These are phyloP conservation scores for Parauchenoglanis punctatus DNA, from an alignment of 2,797 vertebrate genomes.

Conservation along the genomic window DNA sequence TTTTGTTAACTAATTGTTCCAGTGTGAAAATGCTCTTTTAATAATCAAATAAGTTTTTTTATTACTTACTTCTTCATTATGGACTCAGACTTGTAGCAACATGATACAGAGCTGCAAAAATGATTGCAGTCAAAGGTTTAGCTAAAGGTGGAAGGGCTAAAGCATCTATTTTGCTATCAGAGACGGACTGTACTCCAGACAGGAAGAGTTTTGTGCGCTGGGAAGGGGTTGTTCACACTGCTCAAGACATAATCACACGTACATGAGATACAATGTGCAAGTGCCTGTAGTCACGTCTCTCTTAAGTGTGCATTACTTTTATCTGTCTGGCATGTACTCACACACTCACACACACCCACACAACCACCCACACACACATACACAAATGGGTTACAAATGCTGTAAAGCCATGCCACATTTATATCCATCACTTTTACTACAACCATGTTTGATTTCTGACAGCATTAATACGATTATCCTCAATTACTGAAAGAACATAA, in stretches of 20 bases:
- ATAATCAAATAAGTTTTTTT: neutral
- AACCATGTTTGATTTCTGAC: neutral
- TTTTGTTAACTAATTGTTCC: neutral
- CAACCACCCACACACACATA: neutral
- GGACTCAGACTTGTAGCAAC: neutral
- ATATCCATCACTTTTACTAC: slow-evolving; percentile 6
- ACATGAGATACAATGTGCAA: slow-evolving; percentile 23
- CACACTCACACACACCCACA: neutral
- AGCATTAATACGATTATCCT: neutral
- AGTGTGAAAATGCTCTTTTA: neutral
- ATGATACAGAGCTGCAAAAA: neutral
- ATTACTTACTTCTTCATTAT: neutral
- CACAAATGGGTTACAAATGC: neutral
- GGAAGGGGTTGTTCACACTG: slow-evolving; percentile 16
- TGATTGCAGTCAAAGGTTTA: neutral
- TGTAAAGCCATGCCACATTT: neutral
- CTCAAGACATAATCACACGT: slow-evolving; percentile 20
- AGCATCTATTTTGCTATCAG: neutral
- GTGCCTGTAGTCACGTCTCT: slow-evolving; percentile 3
- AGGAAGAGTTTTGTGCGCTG: slow-evolving; percentile 29
- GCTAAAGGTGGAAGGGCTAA: neutral
- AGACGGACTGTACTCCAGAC: slow-evolving; percentile 16
- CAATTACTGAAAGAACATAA: slow-evolving; percentile 3
- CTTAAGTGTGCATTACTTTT: slow-evolving; percentile 17
- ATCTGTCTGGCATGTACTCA: neutral